Base-by-base conservation (phyloP, 2,888 invertebrate species). In the Pseudococcus longispinus region DNA sequence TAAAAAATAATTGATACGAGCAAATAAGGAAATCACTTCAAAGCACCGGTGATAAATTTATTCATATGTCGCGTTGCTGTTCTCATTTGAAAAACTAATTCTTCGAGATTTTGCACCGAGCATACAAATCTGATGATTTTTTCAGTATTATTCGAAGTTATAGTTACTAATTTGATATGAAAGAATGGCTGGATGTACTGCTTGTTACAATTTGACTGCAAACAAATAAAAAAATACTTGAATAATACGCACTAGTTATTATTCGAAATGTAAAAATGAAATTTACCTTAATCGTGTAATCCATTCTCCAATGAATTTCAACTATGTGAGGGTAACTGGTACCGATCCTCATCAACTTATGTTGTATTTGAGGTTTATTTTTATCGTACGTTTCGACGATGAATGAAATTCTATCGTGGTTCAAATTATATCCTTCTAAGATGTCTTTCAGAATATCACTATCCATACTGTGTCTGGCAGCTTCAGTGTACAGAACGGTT, bases 271-370 rank as follows among this genome's bases (percentile, higher is more conserved):
- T 18, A n/a, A 2, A 23, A 9, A 6, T 23, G 23, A 51, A 6
- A 51, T 23, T 23, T 84, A 84, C 84, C 23, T 84, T 84, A 2
- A 84, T 65, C 15, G 32, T 60, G 18, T 84, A 84, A 37, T 84
- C 84, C 60, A 84, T 60, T 84, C 60, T 65, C 84, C 84, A 84
- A 37, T 84, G 84, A 11, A 84, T 37, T 55, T 84, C 84, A 18
- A 65, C 37, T 0, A 84, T 60, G 32, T 60, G 84, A 26, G 84
- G 84, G 11, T 65, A 84, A 37, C 51, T 84, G 37, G 77, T 80
- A 42, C 77, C 77, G 18, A 80, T 80, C 3, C 77, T n/a, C 37
- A 80, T 37, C 26, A 80, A 9, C 23, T 80, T 80, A 42, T 8
- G 77, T 20, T 42, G n/a, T 20, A 80, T 20, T 20, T 80, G 37